A percentile compares a stretch with the other conserved stretches of the same genome.
Evolutionary conservation across 2,888 invertebrate genomes (phyloP).

Genomic region (Trichogramma dendrolimi): DNA sequence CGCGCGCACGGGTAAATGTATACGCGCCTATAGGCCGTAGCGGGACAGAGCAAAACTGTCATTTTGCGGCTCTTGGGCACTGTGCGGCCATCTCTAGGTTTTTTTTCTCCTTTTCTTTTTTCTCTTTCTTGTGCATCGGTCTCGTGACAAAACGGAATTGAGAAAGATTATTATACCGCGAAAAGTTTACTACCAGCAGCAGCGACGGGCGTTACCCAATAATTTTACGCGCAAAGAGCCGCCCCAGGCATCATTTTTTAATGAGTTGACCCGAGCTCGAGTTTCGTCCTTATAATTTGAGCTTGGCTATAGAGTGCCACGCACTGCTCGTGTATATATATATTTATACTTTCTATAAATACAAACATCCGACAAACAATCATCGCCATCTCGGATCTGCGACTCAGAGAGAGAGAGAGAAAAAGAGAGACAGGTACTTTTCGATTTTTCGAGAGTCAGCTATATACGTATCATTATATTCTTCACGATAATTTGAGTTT

Average conservation of each 20-base stretch:
- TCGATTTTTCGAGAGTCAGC: no score
- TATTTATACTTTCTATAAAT: no score
- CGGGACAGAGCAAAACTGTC: conserved; percentile 14
- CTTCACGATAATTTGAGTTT: no score
- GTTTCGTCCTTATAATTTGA: not conserved
- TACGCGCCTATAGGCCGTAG: not conserved
- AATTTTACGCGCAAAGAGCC: conserved; percentile 16
- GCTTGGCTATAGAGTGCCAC: no score
- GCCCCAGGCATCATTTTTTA: conserved; percentile 15
- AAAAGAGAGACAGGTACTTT: no score
- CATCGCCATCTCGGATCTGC: no score
- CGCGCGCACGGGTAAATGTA: not conserved
- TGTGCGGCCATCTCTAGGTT: not conserved
- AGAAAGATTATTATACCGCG: conserved; percentile 31
- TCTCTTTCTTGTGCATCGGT: conserved; percentile 5
- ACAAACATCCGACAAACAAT: no score
- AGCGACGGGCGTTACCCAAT: conserved; percentile 20
- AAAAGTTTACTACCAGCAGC: conserved; percentile 29
- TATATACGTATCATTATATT: no score
- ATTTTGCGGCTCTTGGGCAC: conserved; percentile 17
- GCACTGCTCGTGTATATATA: no score
- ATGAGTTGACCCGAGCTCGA: conserved; percentile 1
- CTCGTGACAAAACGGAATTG: conserved; percentile 45
- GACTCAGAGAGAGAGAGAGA: no score
- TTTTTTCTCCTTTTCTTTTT: no score